phyloP scores from a whole-genome alignment of 2,113 vertebrate species.

The Ophiodon elongatus region DNA sequence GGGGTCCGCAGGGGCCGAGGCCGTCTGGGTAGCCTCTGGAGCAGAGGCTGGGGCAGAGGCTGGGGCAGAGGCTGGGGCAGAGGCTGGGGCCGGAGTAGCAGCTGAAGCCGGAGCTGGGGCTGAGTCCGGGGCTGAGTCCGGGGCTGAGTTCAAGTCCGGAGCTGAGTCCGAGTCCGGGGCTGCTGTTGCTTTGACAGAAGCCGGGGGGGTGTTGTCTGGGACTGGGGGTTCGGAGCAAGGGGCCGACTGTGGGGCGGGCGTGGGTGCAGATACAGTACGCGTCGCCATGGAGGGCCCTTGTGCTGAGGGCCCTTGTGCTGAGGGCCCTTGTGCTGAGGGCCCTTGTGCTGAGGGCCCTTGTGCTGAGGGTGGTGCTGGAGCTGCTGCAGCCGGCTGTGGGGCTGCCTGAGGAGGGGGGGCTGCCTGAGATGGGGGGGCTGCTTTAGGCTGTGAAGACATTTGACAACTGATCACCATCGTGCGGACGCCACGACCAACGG shows the following conservation, averaged over 20 bases:
- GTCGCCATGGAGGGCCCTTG: constrained; percentile 23
- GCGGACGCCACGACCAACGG: background rate
- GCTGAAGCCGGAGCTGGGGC: constrained; percentile 3
- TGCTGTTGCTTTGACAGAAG: constrained; percentile 23
- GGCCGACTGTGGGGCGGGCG: constrained; percentile 56
- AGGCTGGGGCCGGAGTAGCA: background rate
- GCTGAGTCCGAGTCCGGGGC: constrained; percentile 21
- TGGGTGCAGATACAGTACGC: constrained; percentile 38
- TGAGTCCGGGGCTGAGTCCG: background rate
- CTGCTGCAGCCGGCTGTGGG: constrained; percentile 36
- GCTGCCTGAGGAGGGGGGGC: constrained; percentile 44
- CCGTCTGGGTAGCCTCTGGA: constrained; percentile 8
- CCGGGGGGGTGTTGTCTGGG: constrained; percentile 26
- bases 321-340: too few species aligned
- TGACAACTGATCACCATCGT: background rate
- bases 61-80: background rate
- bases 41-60: background rate
- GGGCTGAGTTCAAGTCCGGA: constrained; percentile 11
- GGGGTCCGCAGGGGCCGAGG: constrained; percentile 11
- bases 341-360: constrained; percentile 27
- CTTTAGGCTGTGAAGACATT: constrained; percentile 76
- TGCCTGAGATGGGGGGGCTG: constrained; percentile 54
- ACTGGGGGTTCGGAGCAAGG: constrained; percentile 45
- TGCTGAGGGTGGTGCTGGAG: constrained; percentile 32
- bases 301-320: too few species aligned